Evolutionary conservation across 2,113 vertebrate genomes (phyloP).

Genomic region (Microcebus griseorufus): DNA sequence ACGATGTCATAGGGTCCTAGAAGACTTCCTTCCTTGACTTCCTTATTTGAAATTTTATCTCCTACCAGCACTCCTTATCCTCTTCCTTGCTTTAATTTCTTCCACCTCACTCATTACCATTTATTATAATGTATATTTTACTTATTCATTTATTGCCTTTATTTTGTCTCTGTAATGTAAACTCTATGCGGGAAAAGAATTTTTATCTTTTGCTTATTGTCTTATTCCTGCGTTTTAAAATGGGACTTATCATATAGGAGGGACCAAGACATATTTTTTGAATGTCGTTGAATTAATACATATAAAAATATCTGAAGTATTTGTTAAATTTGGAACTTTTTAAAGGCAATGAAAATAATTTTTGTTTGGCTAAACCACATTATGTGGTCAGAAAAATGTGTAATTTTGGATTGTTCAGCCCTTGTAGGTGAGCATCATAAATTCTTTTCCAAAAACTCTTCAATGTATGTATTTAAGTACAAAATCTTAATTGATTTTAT

Average conservation of each 20-base stretch:
- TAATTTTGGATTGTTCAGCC: background rate
- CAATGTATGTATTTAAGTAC: background rate
- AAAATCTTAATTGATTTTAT: conserved; percentile 16
- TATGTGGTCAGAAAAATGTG: background rate
- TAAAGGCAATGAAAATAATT: background rate
- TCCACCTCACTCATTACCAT: background rate
- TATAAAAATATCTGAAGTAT: background rate
- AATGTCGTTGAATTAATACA: background rate
- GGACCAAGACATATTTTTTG: background rate
- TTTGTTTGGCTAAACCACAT: background rate
- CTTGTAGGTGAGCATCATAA: background rate
- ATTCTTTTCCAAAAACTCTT: background rate
- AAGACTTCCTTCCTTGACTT: background rate
- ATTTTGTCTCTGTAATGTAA: background rate
- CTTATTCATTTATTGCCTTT: background rate
- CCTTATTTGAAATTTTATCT: background rate
- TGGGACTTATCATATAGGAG: background rate
- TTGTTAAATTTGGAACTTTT: background rate
- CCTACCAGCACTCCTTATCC: background rate
- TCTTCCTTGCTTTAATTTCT: background rate
- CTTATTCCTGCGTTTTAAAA: background rate
- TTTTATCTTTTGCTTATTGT: background rate
- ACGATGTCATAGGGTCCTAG: no score
- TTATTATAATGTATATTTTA: background rate
- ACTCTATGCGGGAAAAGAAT: background rate